Base-by-base conservation (phyloP, 2,888 invertebrate genomes). In the Malthinus flaveolus region DNA sequence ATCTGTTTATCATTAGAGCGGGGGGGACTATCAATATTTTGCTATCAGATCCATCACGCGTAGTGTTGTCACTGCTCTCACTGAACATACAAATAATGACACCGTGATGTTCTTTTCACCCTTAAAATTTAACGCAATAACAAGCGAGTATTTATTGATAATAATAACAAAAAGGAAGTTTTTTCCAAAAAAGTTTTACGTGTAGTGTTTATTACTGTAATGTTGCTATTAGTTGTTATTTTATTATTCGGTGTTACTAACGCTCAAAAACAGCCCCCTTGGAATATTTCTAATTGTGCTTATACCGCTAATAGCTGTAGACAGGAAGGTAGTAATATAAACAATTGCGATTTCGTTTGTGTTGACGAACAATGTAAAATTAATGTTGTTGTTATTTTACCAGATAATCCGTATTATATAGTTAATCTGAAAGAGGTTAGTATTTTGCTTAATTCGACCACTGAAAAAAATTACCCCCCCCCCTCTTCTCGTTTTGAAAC, bases 381-480 rank as follows among this genome's bases (percentile, higher is more conserved):
- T 37, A 81, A 86, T 49, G 85, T 87, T 0, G 86, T 87, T 1
- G 79, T 90, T 12, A 77, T 90, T 60, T 74, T 90, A 56, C 88
- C 91, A 0, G 81, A 82, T 50, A 84, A 68, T 78, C 81, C 15
- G 47, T 80, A 82, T 62, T 74, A 85, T 82, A 11, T 85, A 82
- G 55, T 75, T 83, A 72, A 77, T 80, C 9, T 81, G 76, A 67
- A 71, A 31, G 68, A 69, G 74, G 85, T 85, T 63, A 67, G 69
- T 69, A 53, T 33, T 15, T 31, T 11, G 23, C n/a, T 6, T n/a
- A 34, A 9, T n/a, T 34, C 23, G 23, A 34, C n/a, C n/a, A n/a
- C n/a, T n/a, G 49, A 39, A 13, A 46, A 46, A 37, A 10, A 50
- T 37, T 33, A 23, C 23, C 23, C 23, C 23, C 23, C 23, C 5